Evolutionary conservation across 2,888 invertebrate species (phyloP).

Genomic region (Sphaerophoria rueppellii): DNA sequence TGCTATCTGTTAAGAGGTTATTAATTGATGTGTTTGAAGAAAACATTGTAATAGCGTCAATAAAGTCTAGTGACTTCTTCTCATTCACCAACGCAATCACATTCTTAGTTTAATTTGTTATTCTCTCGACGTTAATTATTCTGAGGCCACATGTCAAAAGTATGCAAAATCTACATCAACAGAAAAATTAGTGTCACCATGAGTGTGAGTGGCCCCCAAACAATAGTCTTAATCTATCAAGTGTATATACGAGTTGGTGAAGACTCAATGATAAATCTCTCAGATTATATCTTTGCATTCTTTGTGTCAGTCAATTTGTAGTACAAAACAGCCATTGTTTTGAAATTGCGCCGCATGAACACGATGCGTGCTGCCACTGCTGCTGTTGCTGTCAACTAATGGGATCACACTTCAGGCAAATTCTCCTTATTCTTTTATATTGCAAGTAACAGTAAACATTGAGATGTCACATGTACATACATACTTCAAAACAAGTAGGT

Average conservation of each 20-base stretch:
- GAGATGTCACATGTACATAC: background rate
- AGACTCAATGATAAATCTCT: constrained; percentile 14
- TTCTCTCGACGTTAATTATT: background rate
- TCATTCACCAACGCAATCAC: background rate
- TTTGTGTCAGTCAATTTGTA: background rate
- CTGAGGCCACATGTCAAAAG: background rate
- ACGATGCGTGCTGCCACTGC: constrained; percentile 9
- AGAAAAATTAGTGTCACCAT: constrained; percentile 27
- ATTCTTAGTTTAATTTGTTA: background rate
- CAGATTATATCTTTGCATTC: constrained; percentile 8
- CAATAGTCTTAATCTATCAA: constrained; percentile 27
- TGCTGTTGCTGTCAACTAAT: background rate
- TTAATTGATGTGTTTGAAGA: too few relatives aligned
- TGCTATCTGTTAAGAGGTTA: too few relatives aligned
- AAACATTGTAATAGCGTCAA: too few relatives aligned
- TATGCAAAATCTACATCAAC: constrained; percentile 9
- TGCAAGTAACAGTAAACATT: constrained; percentile 1
- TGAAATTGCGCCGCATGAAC: constrained; percentile 13
- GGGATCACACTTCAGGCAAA: constrained; percentile 3
- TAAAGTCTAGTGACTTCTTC: background rate
- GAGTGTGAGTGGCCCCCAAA: background rate
- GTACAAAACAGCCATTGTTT: background rate
- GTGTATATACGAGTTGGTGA: background rate
- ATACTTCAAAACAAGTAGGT: background rate
- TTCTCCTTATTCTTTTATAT: background rate